Evolutionary conservation across 2,888 invertebrate species (phyloP).

Genomic region (Boloria selene): DNA sequence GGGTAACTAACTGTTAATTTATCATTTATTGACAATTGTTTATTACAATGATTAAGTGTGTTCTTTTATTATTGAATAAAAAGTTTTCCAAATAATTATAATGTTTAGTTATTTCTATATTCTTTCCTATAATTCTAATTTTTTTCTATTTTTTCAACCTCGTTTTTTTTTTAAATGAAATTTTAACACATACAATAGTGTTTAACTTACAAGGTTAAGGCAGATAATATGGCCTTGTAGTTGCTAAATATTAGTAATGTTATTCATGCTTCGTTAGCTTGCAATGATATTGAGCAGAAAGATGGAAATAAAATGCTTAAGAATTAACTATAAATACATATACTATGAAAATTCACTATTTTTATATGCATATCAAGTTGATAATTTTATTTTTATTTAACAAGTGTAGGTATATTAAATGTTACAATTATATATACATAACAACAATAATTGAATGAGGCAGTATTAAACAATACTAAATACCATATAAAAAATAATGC

Average conservation of each 20-base stretch:
- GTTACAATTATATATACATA: no score
- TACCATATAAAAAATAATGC: no score
- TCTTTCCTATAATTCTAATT: constrained; percentile 33
- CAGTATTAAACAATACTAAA: no score
- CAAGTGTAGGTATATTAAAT: no score
- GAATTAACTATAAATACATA: no score
- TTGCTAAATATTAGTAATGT: not conserved
- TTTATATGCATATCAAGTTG: no score
- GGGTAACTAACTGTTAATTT: constrained; percentile 71
- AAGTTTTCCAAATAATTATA: constrained; percentile 53
- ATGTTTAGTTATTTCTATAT: constrained; percentile 61
- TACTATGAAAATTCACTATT: no score
- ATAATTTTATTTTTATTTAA: no score
- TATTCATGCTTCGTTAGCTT: not conserved
- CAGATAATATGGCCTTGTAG: not conserved
- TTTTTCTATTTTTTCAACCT: not conserved
- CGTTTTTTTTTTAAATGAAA: not conserved
- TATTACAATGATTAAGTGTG: constrained; percentile 65
- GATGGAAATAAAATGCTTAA: no score
- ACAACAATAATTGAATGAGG: no score
- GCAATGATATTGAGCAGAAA: not conserved
- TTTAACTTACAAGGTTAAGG: constrained; percentile 20
- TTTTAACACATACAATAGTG: not conserved
- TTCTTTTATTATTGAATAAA: constrained; percentile 72
- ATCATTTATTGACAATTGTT: constrained; percentile 58